These are phyloP conservation scores for Opisthograptis luteolata DNA, from an alignment of 2,888 invertebrate species.

Conservation along the genomic window DNA sequence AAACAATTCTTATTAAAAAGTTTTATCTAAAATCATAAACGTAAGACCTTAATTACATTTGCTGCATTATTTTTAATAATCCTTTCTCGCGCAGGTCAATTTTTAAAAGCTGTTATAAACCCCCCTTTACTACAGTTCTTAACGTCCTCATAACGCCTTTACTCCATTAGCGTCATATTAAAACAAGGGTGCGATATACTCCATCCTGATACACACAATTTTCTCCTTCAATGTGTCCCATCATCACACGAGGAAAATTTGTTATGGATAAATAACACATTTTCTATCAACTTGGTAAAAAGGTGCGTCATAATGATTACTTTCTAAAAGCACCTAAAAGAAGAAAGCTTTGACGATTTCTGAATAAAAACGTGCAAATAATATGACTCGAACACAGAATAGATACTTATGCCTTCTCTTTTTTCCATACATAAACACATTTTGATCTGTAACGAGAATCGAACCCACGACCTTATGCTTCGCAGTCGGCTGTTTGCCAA, in stretches of 20 bases:
- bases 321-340: no score
- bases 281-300: constrained; percentile 62
- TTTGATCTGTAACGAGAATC: no score
- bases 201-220: constrained; percentile 52
- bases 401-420: no score
- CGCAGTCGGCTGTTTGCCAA: no score
- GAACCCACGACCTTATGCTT: no score
- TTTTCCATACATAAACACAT: no score
- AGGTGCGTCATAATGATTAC: no score
- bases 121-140: constrained; percentile 15
- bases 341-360: no score
- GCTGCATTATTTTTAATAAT: neutral
- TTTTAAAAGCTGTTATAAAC: constrained; percentile 16
- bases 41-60: no score
- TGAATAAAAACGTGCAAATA: no score
- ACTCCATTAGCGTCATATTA: constrained; percentile 41
- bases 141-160: constrained; percentile 22
- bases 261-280: constrained; percentile 65
- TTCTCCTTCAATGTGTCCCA: constrained; percentile 53
- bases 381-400: no score
- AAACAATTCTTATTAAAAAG: neutral
- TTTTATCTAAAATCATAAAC: no score
- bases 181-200: constrained; percentile 42
- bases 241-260: constrained; percentile 58
- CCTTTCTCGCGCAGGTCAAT: neutral